Conservation (phyloP, 2,113 vertebrate genomes). For the Hydropotes inermis region DNA sequence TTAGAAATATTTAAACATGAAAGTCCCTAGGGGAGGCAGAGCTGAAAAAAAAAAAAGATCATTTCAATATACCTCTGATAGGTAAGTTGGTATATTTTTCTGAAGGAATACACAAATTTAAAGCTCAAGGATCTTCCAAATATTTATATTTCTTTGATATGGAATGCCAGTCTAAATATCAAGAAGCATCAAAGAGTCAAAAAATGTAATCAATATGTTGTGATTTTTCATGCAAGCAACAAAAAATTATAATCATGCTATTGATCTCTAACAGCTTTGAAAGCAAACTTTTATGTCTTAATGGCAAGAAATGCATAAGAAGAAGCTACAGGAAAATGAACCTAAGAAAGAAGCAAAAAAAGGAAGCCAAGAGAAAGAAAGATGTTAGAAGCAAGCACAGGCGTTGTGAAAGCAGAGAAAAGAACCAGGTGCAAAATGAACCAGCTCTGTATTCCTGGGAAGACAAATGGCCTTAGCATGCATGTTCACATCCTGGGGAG, state of each 20-base stretch:
- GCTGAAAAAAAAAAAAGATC: not conserved
- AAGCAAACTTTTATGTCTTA: not conserved
- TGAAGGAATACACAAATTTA: not conserved
- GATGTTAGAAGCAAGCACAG: not conserved
- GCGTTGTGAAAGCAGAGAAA: not conserved
- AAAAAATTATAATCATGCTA: not conserved
- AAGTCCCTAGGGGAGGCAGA: not conserved
- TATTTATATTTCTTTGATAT: not conserved
- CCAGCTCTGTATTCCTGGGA: not conserved
- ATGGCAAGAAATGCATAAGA: not conserved
- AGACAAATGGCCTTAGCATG: not conserved
- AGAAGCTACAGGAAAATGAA: not conserved
- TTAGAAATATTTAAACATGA: constrained; percentile 6
- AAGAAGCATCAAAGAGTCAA: not conserved
- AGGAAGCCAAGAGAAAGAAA: not conserved
- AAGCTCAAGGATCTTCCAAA: not conserved
- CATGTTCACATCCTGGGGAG: not conserved
- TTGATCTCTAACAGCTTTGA: not conserved
- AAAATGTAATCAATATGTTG: not conserved
- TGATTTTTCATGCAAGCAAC: not conserved
- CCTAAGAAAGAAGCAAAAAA: not conserved
- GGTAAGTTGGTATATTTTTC: not conserved
- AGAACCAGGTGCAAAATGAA: not conserved
- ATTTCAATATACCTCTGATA: not conserved
- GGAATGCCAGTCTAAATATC: not conserved